These are phyloP conservation scores for Acipenser oxyrinchus DNA, from an alignment of 2,797 vertebrate genomes.

Conservation along the genomic window DNA sequence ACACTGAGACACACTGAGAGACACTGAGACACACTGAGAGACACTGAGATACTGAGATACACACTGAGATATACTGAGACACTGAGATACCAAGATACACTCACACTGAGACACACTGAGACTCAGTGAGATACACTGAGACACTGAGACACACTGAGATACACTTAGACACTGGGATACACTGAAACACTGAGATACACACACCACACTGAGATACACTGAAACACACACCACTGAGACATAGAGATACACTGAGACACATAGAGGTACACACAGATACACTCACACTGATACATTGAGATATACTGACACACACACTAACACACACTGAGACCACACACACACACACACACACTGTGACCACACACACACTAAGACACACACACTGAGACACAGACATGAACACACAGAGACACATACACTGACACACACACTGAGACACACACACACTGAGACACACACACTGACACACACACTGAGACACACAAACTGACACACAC, in stretches of 20 bases:
- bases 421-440: no score
- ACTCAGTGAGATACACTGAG: no score
- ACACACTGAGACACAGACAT: not conserved
- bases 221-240: no score
- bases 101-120: no score
- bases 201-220: no score
- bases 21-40: no score
- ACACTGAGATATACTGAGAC: slow-evolving; percentile 16
- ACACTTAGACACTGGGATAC: slow-evolving; percentile 20
- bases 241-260: no score
- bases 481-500: no score
- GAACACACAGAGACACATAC: slow-evolving; percentile 25
- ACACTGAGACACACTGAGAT: slow-evolving; percentile 3
- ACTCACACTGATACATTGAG: slow-evolving; percentile 30
- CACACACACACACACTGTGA: slow-evolving; percentile 35
- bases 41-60: not conserved
- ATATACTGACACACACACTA: slow-evolving; percentile 27
- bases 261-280: slow-evolving; percentile 30
- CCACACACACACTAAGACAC: slow-evolving; percentile 24
- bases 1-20: not conserved
- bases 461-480: no score
- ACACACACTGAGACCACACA: not conserved
- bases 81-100: no score
- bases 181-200: slow-evolving; percentile 12
- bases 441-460: no score